Conservation (phyloP, 2,888 invertebrate genomes). For the Apamea epomidion region DNA sequence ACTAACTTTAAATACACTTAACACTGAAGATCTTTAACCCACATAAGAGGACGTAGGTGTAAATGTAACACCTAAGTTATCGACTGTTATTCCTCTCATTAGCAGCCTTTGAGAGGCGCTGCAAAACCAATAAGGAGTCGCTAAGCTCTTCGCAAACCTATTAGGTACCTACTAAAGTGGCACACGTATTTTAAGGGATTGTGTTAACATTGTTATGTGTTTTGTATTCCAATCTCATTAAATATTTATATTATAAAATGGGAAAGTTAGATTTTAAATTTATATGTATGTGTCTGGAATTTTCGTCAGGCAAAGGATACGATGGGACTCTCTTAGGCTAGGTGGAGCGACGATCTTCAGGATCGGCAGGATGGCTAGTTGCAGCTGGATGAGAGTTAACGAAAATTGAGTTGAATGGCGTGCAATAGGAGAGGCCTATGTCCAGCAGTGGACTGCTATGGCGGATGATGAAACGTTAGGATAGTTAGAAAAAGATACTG, state of each 20-base stretch:
- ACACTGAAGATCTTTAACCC: constrained; percentile 19
- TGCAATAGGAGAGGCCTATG: no score
- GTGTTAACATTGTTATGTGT: constrained; percentile 18
- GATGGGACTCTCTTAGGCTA: no score
- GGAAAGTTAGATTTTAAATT: background rate
- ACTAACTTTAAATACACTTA: constrained; percentile 19
- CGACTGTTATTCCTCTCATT: constrained; percentile 57
- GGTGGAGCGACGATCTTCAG: no score
- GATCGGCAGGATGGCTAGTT: no score
- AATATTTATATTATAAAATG: background rate
- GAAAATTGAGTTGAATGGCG: no score
- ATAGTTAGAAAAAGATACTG: background rate
- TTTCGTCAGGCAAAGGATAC: background rate
- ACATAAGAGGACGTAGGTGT: constrained; percentile 7
- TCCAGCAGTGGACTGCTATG: no score
- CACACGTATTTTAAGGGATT: constrained; percentile 37
- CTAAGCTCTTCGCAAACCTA: constrained; percentile 50
- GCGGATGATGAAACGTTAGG: no score
- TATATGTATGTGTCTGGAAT: no score
- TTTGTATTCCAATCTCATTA: constrained; percentile 25
- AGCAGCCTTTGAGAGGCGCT: constrained; percentile 47
- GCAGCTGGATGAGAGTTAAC: no score
- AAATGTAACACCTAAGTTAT: constrained; percentile 44
- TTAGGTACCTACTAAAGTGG: constrained; percentile 20
- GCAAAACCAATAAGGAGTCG: constrained; percentile 54